Percentiles rank a stretch among this genome's conserved stretches.
phyloP scores from a whole-genome alignment of 1,140 invertebrate species.

The Aphidius ervi region DNA sequence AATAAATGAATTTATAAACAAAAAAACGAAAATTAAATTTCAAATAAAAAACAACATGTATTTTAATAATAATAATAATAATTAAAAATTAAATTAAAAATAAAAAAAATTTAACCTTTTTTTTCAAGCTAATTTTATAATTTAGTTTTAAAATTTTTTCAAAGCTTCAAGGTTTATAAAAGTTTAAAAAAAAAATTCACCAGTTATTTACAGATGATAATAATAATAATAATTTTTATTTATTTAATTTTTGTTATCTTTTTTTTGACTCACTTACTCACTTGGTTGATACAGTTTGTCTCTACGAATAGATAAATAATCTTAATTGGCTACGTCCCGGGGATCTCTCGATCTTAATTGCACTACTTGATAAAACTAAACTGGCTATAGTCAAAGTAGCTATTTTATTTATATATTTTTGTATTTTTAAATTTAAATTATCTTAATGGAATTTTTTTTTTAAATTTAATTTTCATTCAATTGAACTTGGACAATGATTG shows the following conservation, averaged over 20 bases:
- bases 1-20: too few relatives aligned
- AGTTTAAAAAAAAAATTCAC: background rate
- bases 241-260: background rate
- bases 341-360: conserved; percentile 39
- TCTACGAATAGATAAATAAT: conserved; percentile 36
- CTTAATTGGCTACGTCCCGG: conserved; percentile 33
- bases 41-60: too few relatives aligned
- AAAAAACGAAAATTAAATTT: too few relatives aligned
- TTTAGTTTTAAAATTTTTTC: too few relatives aligned
- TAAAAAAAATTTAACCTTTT: too few relatives aligned
- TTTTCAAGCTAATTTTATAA: too few relatives aligned
- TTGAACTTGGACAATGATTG: conserved; percentile 1
- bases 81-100: too few relatives aligned
- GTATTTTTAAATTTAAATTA: conserved; percentile 3
- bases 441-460: background rate
- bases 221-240: background rate
- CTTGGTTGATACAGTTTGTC: conserved; percentile 12
- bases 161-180: too few relatives aligned
- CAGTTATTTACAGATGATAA: background rate
- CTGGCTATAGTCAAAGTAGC: background rate
- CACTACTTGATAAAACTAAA: conserved; percentile 31
- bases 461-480: background rate
- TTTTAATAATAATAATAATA: too few relatives aligned
- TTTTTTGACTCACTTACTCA: conserved; percentile 4
- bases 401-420: background rate